Evolutionary conservation across 2,888 invertebrate genomes (phyloP).

Genomic region (Leucophenga montana): DNA sequence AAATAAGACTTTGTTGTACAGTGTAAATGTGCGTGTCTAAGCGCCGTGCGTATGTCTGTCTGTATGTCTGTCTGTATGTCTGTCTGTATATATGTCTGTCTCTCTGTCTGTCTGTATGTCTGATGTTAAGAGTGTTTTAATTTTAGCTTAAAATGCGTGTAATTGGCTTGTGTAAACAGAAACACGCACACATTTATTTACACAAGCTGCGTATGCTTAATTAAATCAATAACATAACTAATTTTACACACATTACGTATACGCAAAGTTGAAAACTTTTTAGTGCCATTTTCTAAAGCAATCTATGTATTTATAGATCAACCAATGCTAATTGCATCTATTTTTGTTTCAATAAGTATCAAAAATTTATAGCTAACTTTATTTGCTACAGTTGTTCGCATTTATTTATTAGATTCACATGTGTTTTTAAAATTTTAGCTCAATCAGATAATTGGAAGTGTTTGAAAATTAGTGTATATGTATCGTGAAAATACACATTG

Average conservation of each 20-base stretch:
- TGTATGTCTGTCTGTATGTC: slow-evolving; percentile 19
- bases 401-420: too few species aligned
- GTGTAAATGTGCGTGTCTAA: neutral
- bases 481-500: too few species aligned
- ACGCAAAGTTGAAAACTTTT: neutral
- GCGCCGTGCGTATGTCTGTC: neutral
- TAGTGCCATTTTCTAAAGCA: too few species aligned
- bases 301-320: too few species aligned
- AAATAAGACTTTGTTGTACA: neutral
- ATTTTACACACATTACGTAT: neutral
- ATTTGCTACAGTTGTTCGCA: too few species aligned
- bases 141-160: slow-evolving; percentile 60
- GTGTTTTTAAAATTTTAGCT: too few species aligned
- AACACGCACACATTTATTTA: slow-evolving; percentile 19
- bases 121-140: slow-evolving; percentile 57
- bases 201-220: slow-evolving; percentile 57
- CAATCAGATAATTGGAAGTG: too few species aligned
- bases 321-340: too few species aligned
- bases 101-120: slow-evolving; percentile 8
- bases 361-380: too few species aligned
- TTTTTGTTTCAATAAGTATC: too few species aligned
- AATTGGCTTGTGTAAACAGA: slow-evolving; percentile 53
- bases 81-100: slow-evolving; percentile 24
- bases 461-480: too few species aligned
- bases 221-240: slow-evolving; percentile 43